Evolutionary conservation across 2,797 vertebrate genomes (phyloP).

Genomic region (Clarias laeviceps): DNA sequence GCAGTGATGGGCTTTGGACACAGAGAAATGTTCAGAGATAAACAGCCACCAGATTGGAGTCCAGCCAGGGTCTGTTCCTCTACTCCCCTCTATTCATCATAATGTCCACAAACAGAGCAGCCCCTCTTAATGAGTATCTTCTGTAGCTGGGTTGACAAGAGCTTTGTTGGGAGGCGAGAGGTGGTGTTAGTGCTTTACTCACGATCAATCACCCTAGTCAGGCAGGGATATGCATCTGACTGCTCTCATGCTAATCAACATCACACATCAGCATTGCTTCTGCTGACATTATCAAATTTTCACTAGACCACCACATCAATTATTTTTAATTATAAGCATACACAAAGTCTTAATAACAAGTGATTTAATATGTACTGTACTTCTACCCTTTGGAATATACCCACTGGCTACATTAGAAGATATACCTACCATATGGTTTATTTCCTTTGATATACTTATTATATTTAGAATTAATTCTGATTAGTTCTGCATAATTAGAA

Average conservation of each 20-base stretch:
- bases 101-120: constrained; percentile 42
- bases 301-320: constrained; percentile 65
- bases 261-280: constrained; percentile 64
- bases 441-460: neutral
- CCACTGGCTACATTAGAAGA: neutral
- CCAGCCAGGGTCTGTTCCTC: constrained; percentile 51
- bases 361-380: neutral
- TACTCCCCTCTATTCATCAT: constrained; percentile 61
- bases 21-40: constrained; percentile 52
- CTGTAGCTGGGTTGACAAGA: constrained; percentile 41
- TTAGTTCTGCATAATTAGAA: too few species aligned
- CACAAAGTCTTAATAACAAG: neutral
- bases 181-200: constrained; percentile 54
- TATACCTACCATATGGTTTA: neutral
- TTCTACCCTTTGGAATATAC: neutral
- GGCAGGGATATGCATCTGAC: constrained; percentile 46
- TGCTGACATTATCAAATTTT: constrained; percentile 68
- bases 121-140: constrained; percentile 50
- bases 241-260: constrained; percentile 55
- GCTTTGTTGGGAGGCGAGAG: constrained; percentile 46
- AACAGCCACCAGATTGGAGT: constrained; percentile 51
- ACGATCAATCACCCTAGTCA: constrained; percentile 71
- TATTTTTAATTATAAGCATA: constrained; percentile 66
- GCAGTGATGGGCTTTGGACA: constrained; percentile 43
- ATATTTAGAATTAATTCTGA: neutral